phyloP scores from a whole-genome alignment of 2,888 invertebrate genomes.

The Sarcophaga subvicina region DNA sequence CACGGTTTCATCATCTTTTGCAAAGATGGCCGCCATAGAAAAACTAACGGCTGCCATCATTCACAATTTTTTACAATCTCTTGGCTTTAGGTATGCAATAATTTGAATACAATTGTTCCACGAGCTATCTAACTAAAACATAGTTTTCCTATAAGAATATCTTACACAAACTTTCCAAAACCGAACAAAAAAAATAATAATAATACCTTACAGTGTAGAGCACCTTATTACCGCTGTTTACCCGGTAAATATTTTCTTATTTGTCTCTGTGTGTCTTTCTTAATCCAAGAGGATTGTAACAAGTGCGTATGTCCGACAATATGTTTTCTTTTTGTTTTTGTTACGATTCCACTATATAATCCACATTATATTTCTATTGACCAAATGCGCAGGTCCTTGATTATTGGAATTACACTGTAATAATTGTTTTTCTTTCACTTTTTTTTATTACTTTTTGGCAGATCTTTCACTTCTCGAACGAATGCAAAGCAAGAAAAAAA shows the following conservation, averaged over 20 bases:
- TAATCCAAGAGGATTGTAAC: slow-evolving; percentile 53
- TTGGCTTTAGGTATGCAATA: too few species aligned
- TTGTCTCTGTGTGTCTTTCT: not conserved
- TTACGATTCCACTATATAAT: slow-evolving; percentile 48
- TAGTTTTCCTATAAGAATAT: too few species aligned
- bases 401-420: slow-evolving; percentile 42
- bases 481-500: slow-evolving; percentile 13
- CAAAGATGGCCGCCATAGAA: too few species aligned
- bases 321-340: slow-evolving; percentile 13
- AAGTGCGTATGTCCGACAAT: slow-evolving; percentile 46
- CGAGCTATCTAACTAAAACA: too few species aligned
- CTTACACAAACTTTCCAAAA: too few species aligned
- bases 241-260: not conserved
- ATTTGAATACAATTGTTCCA: too few species aligned
- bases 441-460: slow-evolving; percentile 38
- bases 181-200: too few species aligned
- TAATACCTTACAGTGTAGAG: not conserved
- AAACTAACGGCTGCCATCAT: too few species aligned
- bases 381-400: slow-evolving; percentile 61
- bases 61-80: too few species aligned
- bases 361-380: slow-evolving; percentile 43
- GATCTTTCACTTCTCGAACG: slow-evolving; percentile 1
- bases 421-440: not conserved
- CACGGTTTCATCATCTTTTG: too few species aligned
- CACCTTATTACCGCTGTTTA: not conserved